Conservation (phyloP, 2,113 vertebrate species). For the Corythornis madagascariensis region DNA sequence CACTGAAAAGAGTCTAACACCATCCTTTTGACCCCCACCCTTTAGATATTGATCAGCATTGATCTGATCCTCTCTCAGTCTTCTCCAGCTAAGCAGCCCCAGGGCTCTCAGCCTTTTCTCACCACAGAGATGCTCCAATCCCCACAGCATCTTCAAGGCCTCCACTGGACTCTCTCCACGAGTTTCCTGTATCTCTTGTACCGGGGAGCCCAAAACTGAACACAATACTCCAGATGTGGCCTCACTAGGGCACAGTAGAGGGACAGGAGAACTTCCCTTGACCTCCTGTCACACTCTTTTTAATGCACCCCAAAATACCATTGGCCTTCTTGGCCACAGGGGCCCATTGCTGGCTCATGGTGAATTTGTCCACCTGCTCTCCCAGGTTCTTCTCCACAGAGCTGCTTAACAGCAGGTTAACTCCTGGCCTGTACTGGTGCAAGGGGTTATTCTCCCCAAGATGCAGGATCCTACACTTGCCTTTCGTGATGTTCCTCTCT, state of each 20-base stretch:
- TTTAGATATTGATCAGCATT: background rate
- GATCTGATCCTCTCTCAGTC: background rate
- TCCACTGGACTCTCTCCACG: background rate
- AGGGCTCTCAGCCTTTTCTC: background rate
- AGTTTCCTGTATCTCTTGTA: background rate
- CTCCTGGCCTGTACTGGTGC: background rate
- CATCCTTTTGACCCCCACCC: background rate
- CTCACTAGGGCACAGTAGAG: background rate
- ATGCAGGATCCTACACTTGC: background rate
- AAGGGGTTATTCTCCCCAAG: background rate
- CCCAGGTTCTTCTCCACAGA: background rate
- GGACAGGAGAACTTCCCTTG: background rate
- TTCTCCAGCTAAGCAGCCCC: background rate
- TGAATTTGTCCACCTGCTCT: background rate
- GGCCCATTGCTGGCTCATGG: background rate
- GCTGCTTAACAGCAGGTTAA: background rate
- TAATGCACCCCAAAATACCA: background rate
- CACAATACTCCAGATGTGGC: background rate
- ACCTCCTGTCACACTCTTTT: background rate
- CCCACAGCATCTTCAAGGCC: background rate
- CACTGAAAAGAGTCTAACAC: background rate
- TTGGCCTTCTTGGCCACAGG: background rate
- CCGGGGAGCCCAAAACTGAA: background rate
- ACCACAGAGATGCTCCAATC: background rate
- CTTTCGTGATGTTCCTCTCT: background rate